Percentiles rank a stretch among this genome's conserved stretches.
Evolutionary conservation across 2,888 invertebrate species (phyloP).

Genomic region (Acheta domesticus): DNA sequence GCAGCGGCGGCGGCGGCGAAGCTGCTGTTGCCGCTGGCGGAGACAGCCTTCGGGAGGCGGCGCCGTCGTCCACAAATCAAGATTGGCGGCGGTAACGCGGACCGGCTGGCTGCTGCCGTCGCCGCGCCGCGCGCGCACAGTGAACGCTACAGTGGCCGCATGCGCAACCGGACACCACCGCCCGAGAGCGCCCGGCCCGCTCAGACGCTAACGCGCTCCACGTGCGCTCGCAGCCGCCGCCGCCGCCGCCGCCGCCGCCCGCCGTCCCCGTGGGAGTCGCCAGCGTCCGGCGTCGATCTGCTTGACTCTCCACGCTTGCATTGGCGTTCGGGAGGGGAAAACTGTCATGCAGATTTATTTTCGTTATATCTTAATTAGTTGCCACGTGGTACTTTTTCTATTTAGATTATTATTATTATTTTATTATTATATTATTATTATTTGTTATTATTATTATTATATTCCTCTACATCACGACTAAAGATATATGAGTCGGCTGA

Average conservation of each 20-base stretch:
- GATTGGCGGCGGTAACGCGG: not conserved
- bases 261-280: constrained; percentile 82
- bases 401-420: too few relatives aligned
- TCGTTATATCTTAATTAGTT: too few relatives aligned
- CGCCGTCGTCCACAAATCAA: not conserved
- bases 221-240: too few relatives aligned
- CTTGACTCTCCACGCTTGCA: too few relatives aligned
- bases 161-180: not conserved
- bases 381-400: too few relatives aligned
- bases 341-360: too few relatives aligned
- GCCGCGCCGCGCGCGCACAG: not conserved
- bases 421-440: too few relatives aligned
- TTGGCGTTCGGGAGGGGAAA: too few relatives aligned
- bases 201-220: not conserved
- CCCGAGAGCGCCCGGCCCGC: not conserved
- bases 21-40: not conserved
- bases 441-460: too few relatives aligned
- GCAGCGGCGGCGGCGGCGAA: not conserved
- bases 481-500: too few relatives aligned
- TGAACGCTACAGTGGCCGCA: not conserved
- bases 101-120: not conserved
- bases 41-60: not conserved
- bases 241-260: too few relatives aligned
- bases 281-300: constrained; percentile 82
- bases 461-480: too few relatives aligned